Evolutionary conservation across 2,888 invertebrate species (phyloP).

Genomic region (Eretmocerus hayati): DNA sequence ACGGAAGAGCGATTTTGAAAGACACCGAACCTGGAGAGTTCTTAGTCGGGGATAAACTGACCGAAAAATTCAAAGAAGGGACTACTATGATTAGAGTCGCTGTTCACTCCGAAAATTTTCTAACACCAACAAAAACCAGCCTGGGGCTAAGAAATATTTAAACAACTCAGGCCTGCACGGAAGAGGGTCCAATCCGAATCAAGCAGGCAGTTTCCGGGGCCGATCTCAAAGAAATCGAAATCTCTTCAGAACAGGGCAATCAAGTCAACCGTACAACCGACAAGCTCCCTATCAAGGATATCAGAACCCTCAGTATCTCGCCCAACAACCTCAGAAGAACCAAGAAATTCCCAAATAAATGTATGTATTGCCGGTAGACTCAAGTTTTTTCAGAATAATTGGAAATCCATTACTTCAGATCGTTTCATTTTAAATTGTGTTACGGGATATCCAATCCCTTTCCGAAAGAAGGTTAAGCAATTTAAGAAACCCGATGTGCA

Average conservation of each 20-base stretch:
- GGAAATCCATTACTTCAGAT: not conserved
- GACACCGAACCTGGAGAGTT: not conserved
- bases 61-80: not conserved
- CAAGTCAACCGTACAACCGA: not conserved
- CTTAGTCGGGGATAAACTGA: constrained; percentile 5
- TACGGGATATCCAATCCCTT: not conserved
- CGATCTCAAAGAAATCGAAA: not conserved
- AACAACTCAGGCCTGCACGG: constrained; percentile 6
- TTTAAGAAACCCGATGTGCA: too few relatives aligned
- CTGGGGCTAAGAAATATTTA: too few relatives aligned
- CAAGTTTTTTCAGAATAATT: not conserved
- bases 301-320: not conserved
- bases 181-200: not conserved
- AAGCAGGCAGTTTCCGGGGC: not conserved
- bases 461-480: not conserved
- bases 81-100: not conserved
- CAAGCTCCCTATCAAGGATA: not conserved
- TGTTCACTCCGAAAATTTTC: not conserved
- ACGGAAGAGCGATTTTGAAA: not conserved
- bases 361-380: constrained; percentile 2
- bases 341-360: not conserved
- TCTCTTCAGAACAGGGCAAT: not conserved
- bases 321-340: too few relatives aligned
- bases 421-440: not conserved
- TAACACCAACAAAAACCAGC: too few relatives aligned